phyloP scores from a whole-genome alignment of 2,888 invertebrate species.

The Panzeria rudis region DNA sequence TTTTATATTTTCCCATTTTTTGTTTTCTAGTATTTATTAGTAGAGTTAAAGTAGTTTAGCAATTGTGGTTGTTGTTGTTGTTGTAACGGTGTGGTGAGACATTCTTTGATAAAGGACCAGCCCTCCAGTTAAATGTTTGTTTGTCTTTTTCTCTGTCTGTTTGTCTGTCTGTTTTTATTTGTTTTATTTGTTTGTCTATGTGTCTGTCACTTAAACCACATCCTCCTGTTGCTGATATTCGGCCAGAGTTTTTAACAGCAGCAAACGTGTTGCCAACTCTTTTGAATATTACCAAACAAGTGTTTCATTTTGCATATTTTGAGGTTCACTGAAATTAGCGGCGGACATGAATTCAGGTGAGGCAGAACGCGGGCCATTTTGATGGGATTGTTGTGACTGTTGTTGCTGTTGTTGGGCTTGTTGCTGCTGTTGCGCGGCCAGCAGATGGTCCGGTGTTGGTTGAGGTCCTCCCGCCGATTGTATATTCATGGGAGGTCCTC shows the following conservation, averaged over 20 bases:
- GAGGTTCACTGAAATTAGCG: conserved; percentile 87
- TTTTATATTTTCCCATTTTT: conserved; percentile 9
- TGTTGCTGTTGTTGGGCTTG: conserved; percentile 75
- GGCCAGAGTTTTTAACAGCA: conserved; percentile 79
- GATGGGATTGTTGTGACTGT: conserved; percentile 79
- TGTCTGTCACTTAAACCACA: conserved; percentile 38
- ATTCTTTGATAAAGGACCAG: conserved; percentile 50
- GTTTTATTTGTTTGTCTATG: conserved; percentile 38
- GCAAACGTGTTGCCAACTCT: conserved; percentile 83
- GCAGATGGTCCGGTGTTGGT: conserved; percentile 86
- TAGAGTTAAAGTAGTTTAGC: conserved; percentile 42
- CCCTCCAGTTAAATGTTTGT: conserved; percentile 62
- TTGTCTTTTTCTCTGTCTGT: conserved; percentile 10
- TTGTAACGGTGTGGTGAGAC: not conserved
- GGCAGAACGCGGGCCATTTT: conserved; percentile 88
- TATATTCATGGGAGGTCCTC: conserved; percentile 83
- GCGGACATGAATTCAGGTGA: conserved; percentile 90
- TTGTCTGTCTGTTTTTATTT: conserved; percentile 42
- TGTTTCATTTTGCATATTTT: conserved; percentile 89
- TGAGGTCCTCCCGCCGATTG: conserved; percentile 84
- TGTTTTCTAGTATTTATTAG: conserved; percentile 4
- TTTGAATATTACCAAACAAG: conserved; percentile 88
- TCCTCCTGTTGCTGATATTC: conserved; percentile 77
- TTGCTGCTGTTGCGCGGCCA: conserved; percentile 80
- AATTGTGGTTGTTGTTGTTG: not conserved